Evolutionary conservation across 2,797 vertebrate genomes (phyloP).

Genomic region (Hippopotamyrus pictus): DNA sequence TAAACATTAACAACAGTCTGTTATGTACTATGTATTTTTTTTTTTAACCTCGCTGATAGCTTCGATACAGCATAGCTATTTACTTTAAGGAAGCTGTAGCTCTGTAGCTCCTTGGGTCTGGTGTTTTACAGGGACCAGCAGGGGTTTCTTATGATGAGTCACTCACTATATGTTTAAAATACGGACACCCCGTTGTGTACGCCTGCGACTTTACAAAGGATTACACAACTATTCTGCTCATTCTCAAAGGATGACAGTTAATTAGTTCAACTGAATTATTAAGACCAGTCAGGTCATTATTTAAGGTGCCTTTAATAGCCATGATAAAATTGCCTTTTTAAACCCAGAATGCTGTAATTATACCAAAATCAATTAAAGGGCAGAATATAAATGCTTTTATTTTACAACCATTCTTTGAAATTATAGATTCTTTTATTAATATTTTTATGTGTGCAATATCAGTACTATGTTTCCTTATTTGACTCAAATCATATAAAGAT

Average conservation of each 20-base stretch:
- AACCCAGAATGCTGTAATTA: slow-evolving; percentile 7
- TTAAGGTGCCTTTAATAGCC: not conserved
- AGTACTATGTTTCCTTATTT: not conserved
- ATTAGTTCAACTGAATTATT: slow-evolving; percentile 1
- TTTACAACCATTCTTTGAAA: not conserved
- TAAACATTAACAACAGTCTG: not conserved
- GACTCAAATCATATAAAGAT: not conserved
- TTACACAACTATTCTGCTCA: not conserved
- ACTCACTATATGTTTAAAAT: not conserved
- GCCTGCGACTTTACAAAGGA: not conserved
- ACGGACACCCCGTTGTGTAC: too few relatives aligned
- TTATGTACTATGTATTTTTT: not conserved
- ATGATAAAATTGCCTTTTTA: slow-evolving; percentile 6
- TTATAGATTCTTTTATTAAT: slow-evolving; percentile 2
- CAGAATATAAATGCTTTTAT: not conserved
- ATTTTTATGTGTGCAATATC: not conserved
- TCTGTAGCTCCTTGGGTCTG: not conserved
- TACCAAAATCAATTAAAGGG: not conserved
- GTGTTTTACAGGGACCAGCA: not conserved
- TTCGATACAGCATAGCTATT: not conserved
- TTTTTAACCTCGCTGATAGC: not conserved
- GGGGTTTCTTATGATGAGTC: not conserved
- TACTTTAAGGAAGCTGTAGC: not conserved
- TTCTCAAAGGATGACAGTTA: not conserved
- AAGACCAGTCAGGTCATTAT: slow-evolving; percentile 3